Base-by-base conservation (phyloP, 2,888 invertebrate genomes). In the Gastracanthus pulcherrimus region DNA sequence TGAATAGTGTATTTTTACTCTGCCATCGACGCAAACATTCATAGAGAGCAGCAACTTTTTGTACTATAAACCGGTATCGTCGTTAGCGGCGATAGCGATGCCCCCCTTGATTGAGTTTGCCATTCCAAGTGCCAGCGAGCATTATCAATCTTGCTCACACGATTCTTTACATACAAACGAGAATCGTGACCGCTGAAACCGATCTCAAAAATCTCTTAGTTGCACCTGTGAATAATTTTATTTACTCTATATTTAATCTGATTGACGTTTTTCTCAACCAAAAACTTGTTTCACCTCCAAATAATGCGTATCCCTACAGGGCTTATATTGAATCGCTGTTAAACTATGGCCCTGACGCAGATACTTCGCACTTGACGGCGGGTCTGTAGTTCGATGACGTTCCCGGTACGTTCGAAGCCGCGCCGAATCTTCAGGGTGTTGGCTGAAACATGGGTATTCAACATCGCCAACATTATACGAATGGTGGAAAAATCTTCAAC, bases 221-320 rank as follows among this genome's bases (percentile, higher is more conserved):
- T 9, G 82, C 76, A 6, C 84, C 85, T 29, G 82, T 83, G 1
- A 86, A 86, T 66, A 86, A 86, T 64, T 82, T 81, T 71, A 26
- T 85, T 7, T 85, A 86, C 45, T 82, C 85, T 13, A 55, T 86
- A 2, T 87, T 87, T 69, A 85, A 83, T 67, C 86, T 87, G 76
- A 82, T 86, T 2, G 85, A 87, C 71, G 80, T 87, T 45, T 85
- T 82, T 76, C 78, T 87, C n/a, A 87, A 88, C 74, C 85, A 86
- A 70, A 87, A 87, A 83, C 67, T 85, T 16, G n/a, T n/a, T n/a
- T n/a, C n/a, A n/a, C n/a, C n/a, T n/a, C n/a, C n/a, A n/a, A n/a
- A n/a, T n/a, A n/a, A n/a, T n/a, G n/a, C n/a, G n/a, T n/a, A n/a
- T n/a, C n/a, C n/a, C n/a, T n/a, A n/a, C n/a, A n/a, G n/a, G n/a